phyloP scores from a whole-genome alignment of 2,888 invertebrate genomes.

The Dorcus parallelipipedus region DNA sequence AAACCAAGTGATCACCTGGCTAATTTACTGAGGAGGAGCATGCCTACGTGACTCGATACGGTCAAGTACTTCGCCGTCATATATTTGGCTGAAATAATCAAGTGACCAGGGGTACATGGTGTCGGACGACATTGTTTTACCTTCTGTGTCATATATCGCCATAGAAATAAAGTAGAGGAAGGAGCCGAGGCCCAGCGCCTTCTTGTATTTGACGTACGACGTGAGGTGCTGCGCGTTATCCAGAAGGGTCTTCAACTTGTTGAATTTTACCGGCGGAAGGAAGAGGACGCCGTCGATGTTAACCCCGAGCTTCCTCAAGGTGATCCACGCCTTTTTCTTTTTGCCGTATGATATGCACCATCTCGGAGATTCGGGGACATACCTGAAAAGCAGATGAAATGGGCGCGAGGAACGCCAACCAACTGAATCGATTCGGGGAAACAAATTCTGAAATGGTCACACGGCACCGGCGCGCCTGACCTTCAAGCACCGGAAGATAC shows the following conservation, averaged over 20 bases:
- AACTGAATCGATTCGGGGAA: too few relatives aligned
- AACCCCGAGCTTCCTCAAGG: conserved; percentile 1
- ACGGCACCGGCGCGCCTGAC: not conserved
- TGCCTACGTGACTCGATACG: not conserved
- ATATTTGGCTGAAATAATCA: not conserved
- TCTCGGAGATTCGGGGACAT: conserved; percentile 8
- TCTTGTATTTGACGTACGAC: not conserved
- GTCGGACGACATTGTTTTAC: not conserved
- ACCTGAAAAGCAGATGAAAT: not conserved
- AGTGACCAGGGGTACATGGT: not conserved
- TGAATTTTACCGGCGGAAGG: conserved; percentile 2
- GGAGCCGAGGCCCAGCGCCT: not conserved
- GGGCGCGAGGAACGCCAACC: not conserved
- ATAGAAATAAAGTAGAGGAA: not conserved
- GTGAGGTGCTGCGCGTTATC: not conserved
- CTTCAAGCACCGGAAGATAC: not conserved
- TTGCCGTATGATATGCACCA: conserved; percentile 6
- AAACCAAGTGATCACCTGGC: not conserved
- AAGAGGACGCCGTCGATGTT: not conserved
- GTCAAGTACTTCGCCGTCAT: not conserved
- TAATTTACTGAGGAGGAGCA: not conserved
- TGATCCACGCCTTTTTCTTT: conserved; percentile 6
- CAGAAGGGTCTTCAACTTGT: not conserved
- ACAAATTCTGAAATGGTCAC: too few relatives aligned
- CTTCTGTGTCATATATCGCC: not conserved